A percentile compares a stretch with the other conserved stretches of the same genome.
These are phyloP conservation scores for Chamaetylas fuelleborni DNA, from an alignment of 2,113 vertebrate species.

Conservation along the genomic window DNA sequence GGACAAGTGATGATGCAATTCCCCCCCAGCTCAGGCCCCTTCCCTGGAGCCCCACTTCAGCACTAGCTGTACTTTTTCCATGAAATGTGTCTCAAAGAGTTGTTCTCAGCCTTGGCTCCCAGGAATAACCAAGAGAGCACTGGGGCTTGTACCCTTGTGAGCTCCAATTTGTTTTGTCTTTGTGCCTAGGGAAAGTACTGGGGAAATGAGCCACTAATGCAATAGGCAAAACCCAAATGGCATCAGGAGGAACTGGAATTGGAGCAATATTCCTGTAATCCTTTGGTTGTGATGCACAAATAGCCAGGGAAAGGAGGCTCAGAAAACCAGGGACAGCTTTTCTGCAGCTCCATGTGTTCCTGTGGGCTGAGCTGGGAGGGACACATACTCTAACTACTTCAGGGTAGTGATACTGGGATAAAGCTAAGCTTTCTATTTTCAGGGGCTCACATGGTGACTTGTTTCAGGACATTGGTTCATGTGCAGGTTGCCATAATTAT, in stretches of 20 bases:
- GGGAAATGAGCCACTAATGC: background rate
- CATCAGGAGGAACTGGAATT: background rate
- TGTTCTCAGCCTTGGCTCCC: background rate
- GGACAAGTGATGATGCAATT: background rate
- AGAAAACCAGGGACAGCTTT: background rate
- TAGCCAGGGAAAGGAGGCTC: background rate
- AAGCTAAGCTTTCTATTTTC: background rate
- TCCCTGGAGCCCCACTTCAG: background rate
- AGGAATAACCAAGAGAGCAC: background rate
- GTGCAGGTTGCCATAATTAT: background rate
- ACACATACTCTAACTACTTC: fast-evolving
- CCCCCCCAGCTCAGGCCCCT: too few relatives aligned
- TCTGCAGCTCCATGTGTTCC: background rate
- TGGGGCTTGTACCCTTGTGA: background rate
- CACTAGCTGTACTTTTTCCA: background rate
- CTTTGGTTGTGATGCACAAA: background rate
- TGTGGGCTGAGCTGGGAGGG: background rate
- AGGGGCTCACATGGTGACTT: background rate
- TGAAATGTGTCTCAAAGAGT: background rate
- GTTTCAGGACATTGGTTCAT: background rate
- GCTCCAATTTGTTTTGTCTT: background rate
- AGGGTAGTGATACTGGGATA: background rate
- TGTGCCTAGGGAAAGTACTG: background rate
- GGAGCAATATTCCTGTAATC: background rate
- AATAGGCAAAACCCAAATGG: background rate